phyloP scores from a whole-genome alignment of 2,888 invertebrate species.

The Maniola hyperantus region DNA sequence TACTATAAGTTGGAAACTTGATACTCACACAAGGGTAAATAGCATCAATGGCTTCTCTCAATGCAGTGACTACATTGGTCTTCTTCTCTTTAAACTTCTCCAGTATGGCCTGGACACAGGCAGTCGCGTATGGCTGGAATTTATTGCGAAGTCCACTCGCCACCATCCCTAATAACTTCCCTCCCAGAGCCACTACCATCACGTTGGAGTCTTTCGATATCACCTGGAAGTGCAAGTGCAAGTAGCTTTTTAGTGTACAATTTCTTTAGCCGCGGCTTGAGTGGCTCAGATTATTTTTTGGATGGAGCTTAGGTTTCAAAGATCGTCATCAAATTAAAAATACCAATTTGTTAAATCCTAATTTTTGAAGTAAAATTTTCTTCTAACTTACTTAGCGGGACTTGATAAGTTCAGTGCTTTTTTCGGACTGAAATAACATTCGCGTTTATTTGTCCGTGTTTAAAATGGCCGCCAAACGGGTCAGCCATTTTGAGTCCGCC shows the following conservation, averaged over 20 bases:
- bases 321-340: too few species aligned
- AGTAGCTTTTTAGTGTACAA: too few species aligned
- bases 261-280: too few species aligned
- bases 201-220: slow-evolving; percentile 98
- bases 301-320: too few species aligned
- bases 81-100: slow-evolving; percentile 99
- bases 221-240: slow-evolving; percentile 86
- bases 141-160: slow-evolving; percentile 94
- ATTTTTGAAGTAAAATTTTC: too few species aligned
- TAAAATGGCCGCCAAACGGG: slow-evolving; percentile 54
- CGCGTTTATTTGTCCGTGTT: too few species aligned
- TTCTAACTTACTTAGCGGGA: too few species aligned
- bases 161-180: slow-evolving; percentile 90
- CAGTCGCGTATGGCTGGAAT: slow-evolving; percentile 92
- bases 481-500: too few species aligned
- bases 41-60: slow-evolving; percentile 95
- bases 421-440: too few species aligned
- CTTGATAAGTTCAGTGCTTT: too few species aligned
- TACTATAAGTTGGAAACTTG: slow-evolving; percentile 83
- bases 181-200: slow-evolving; percentile 93
- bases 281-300: too few species aligned
- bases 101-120: slow-evolving; percentile 89
- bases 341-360: too few species aligned
- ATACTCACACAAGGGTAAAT: slow-evolving; percentile 88
- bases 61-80: slow-evolving; percentile 91